Conservation (phyloP, 2,113 vertebrate species). For the Casuarius casuarius region DNA sequence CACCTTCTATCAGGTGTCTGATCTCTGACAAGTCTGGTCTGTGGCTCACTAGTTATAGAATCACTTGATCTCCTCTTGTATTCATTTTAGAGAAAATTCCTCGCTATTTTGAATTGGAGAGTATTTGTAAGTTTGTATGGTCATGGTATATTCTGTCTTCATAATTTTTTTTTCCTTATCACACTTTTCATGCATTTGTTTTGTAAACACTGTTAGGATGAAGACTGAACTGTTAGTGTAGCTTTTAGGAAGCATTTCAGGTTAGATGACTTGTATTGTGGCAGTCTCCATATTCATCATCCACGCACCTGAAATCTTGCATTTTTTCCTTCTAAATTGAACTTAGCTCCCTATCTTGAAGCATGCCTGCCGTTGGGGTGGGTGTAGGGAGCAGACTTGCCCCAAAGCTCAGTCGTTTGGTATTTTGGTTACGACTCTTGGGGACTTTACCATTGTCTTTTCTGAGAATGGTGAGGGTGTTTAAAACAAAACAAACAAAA, state of each 20-base stretch:
- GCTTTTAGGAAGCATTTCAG: neutral
- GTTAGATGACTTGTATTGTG: neutral
- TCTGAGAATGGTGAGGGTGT: neutral
- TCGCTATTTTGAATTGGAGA: neutral
- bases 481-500: neutral
- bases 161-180: neutral
- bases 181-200: neutral
- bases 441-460: neutral
- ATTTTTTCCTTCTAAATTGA: neutral
- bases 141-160: neutral
- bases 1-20: neutral
- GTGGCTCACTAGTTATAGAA: neutral
- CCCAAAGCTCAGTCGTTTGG: neutral
- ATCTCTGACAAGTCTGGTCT: neutral
- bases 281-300: neutral
- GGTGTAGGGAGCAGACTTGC: neutral
- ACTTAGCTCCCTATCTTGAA: neutral
- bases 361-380: neutral
- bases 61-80: too few relatives aligned
- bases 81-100: neutral
- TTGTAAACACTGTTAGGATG: neutral
- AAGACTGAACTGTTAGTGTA: neutral
- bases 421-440: neutral
- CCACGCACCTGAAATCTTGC: neutral
- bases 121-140: neutral